Percentiles rank a stretch among this genome's conserved stretches.
Conservation (phyloP, 2,888 invertebrate genomes). For the Microctonus hyperodae region DNA sequence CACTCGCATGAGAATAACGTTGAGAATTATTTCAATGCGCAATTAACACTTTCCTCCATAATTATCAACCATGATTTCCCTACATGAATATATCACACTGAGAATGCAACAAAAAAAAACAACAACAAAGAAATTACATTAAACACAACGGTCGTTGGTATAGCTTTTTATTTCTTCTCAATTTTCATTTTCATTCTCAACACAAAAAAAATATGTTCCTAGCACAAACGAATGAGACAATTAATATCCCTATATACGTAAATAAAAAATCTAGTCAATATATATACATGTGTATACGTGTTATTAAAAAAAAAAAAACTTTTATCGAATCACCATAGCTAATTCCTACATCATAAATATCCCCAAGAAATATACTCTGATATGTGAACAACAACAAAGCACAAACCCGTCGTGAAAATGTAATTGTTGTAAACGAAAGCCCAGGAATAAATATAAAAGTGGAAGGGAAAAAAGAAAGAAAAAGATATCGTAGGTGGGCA, state of each 20-base stretch:
- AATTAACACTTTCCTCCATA: constrained; percentile 42
- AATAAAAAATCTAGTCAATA: no score
- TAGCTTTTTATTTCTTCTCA: not conserved
- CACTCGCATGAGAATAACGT: not conserved
- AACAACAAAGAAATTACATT: constrained; percentile 31
- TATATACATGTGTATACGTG: constrained; percentile 9
- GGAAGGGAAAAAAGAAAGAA: constrained; percentile 24
- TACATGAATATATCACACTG: constrained; percentile 31
- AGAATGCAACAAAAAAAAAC: constrained; percentile 24
- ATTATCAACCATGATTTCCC: constrained; percentile 29
- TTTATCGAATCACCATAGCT: constrained; percentile 14
- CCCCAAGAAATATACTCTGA: not conserved
- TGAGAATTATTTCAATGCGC: constrained; percentile 43
- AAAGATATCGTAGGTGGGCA: constrained; percentile 42
- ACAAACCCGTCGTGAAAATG: constrained; percentile 1
- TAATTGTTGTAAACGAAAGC: not conserved
- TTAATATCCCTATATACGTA: no score
- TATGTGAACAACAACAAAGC: not conserved
- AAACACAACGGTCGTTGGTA: constrained; percentile 15
- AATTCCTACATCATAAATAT: not conserved
- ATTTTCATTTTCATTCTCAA: not conserved
- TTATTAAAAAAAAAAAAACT: not conserved
- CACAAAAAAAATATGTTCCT: constrained; percentile 16
- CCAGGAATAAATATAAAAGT: not conserved
- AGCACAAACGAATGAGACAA: constrained; percentile 37